Base-by-base conservation (phyloP, 2,888 invertebrate species). In the Microctonus brassicae region DNA sequence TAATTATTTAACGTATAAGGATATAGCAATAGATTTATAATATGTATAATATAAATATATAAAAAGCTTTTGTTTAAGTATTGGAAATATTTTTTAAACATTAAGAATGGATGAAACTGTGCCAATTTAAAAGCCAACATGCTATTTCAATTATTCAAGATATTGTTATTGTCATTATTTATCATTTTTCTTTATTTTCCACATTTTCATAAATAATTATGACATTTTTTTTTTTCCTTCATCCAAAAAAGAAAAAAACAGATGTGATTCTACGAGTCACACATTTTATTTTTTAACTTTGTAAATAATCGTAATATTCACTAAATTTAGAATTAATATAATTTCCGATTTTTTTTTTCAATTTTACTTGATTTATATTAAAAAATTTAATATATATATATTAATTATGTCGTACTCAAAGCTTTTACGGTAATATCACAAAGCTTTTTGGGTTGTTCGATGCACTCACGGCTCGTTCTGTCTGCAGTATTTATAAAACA, bases 401-500 rank as follows among this genome's bases (percentile, higher is more conserved):
- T 47, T 4, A 47, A 52, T 42, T 64, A 26, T 64, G 33, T 64
- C 24, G 42, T 7, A 52, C 20, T 17, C 29, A 64, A 52, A 47
- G n/a, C 17, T 47, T 62, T 42, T 42, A 62, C 17, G 52, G 33
- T 64, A 33, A 52, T 52, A 64, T 64, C 52, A 52, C 68, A 68
- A 69, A 64, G 64, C 73, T 73, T 62, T 68, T 47, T 29, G 33
- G 78, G 66, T 69, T 81, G 80, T 79, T 79, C 80, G 79, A 77
- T 82, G 81, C 83, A 80, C 81, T 83, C 80, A 20, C 47, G 47
- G 79, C 78, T 60, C 77, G 82, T 76, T 47, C 80, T 80, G 84
- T 83, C 84, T 83, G 84, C 82, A 85, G 85, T 86, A 86, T 86
- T 86, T 86, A 86, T 86, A 86, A 86, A 86, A 86, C 85, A 81